Percentiles rank a stretch among this genome's conserved stretches.
phyloP scores from a whole-genome alignment of 2,888 invertebrate species.

The Aspidapion aeneum region DNA sequence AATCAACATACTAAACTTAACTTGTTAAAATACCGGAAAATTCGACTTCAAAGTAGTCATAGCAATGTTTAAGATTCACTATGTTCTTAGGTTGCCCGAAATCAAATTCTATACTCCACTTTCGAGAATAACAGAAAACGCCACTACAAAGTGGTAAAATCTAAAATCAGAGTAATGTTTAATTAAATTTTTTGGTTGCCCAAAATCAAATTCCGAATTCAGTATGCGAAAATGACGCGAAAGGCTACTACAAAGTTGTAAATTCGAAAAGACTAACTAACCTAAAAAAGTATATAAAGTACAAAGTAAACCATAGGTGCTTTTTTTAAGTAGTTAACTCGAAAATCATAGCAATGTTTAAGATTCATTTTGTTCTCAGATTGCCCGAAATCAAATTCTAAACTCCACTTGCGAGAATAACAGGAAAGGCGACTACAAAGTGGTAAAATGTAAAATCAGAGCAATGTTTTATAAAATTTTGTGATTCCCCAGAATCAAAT shows the following conservation, averaged over 20 bases:
- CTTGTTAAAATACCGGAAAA: conserved; percentile 38
- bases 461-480: too few species aligned
- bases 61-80: too few species aligned
- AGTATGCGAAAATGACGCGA: conserved; percentile 37
- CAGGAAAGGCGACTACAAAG: conserved; percentile 39
- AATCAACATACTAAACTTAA: conserved; percentile 32
- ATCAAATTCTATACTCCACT: too few species aligned
- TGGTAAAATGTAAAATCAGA: conserved; percentile 37
- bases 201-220: conserved; percentile 31
- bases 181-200: too few species aligned
- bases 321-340: conserved; percentile 40
- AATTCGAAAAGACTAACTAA: conserved; percentile 39
- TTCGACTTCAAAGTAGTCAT: conserved; percentile 41
- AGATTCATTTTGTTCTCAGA: too few species aligned
- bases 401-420: conserved; percentile 38
- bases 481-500: too few species aligned
- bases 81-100: too few species aligned
- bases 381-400: too few species aligned
- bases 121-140: too few species aligned
- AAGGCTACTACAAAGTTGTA: conserved; percentile 41
- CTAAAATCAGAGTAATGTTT: too few species aligned
- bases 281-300: conserved; percentile 33
- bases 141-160: too few species aligned
- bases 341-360: conserved; percentile 37
- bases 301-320: conserved; percentile 38